A percentile compares a stretch with the other conserved stretches of the same genome.
These are phyloP conservation scores for Melanotaenia pygmaea DNA, from an alignment of 2,797 vertebrate species.

Conservation along the genomic window DNA sequence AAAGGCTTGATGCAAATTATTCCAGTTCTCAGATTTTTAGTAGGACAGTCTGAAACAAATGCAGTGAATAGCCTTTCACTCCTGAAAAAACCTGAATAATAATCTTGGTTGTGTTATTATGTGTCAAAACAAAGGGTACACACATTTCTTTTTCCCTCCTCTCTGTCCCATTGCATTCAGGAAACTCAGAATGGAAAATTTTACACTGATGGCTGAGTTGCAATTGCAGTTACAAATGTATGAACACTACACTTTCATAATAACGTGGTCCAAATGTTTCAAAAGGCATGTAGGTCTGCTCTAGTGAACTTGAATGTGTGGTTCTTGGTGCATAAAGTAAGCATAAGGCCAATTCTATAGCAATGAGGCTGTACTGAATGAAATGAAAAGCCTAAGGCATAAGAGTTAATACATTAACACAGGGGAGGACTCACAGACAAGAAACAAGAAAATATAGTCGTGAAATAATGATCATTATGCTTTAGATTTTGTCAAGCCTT, in stretches of 20 bases:
- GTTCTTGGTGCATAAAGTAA: constrained; percentile 83
- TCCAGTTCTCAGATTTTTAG: constrained; percentile 57
- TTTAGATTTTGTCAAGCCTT: constrained; percentile 27
- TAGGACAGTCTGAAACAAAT: constrained; percentile 73
- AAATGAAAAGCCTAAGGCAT: constrained; percentile 78
- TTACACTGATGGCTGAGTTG: constrained; percentile 78
- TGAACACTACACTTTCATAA: constrained; percentile 75
- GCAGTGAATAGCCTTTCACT: constrained; percentile 79
- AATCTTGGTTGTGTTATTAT: constrained; percentile 82
- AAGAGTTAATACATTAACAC: constrained; percentile 73
- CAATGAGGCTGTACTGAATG: constrained; percentile 75
- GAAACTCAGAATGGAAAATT: constrained; percentile 71
- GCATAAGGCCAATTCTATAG: constrained; percentile 78
- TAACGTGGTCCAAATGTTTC: constrained; percentile 73
- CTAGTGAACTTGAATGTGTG: constrained; percentile 84
- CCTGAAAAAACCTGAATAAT: constrained; percentile 76
- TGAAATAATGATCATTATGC: constrained; percentile 38
- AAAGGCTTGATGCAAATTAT: constrained; percentile 74
- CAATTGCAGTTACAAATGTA: constrained; percentile 80
- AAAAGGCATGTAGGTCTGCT: constrained; percentile 80
- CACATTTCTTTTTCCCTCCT: constrained; percentile 53
- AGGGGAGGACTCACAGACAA: constrained; percentile 55
- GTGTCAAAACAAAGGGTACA: constrained; percentile 79
- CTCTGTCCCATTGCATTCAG: constrained; percentile 71
- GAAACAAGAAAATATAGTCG: constrained; percentile 40